Base-by-base conservation (phyloP, 1,140 invertebrate species). In the Drosophila melanogaster region DNA sequence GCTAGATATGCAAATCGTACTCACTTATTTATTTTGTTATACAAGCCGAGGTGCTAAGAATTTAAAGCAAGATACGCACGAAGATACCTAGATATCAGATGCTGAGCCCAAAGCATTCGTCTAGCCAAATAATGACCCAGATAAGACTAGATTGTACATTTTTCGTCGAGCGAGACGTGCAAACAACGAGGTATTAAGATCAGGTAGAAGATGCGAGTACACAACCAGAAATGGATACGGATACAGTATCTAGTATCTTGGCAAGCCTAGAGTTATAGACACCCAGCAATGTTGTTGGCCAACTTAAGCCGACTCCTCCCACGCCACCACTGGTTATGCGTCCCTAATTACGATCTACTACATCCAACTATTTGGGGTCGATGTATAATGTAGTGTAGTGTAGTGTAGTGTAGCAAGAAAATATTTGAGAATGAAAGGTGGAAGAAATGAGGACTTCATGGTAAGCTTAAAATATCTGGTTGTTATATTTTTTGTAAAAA, bases 71-170 rank as follows among this genome's bases (percentile, higher is more conserved):
- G 26, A 22, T 24, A 61, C 51, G 30, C 0, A 30, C 37, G 37
- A 11, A 61, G 15, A 19, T 62, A 10, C 22, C 7, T 8, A 26
- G 46, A 74, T 65, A 58, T 51, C 41, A 70, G 50, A 66, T 19
- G 60, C 72, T 51, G 58, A 50, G 50, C 60, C 72, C 19, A n/a
- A 65, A 41, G 60, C 59, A 30, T 64, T 47, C 35, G 72, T 33
- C 70, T 70, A 65, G 44, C 65, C 72, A 75, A 75, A 75, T 75
- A 75, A 75, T 75, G 72, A 75, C 71, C 72, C 71, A 86, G 83
- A 86, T 86, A 86, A 87, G 75, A 58, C 54, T 15, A 47, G 75
- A 87, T 86, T 86, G 73, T 67, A 74, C 73, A 73, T 64, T 59
- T 53, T 78, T 69, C 74, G 43, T 44, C 15, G 55, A 30, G n/a